Conservation (phyloP, 2,797 vertebrate genomes). For the Gambusia yucatana region DNA sequence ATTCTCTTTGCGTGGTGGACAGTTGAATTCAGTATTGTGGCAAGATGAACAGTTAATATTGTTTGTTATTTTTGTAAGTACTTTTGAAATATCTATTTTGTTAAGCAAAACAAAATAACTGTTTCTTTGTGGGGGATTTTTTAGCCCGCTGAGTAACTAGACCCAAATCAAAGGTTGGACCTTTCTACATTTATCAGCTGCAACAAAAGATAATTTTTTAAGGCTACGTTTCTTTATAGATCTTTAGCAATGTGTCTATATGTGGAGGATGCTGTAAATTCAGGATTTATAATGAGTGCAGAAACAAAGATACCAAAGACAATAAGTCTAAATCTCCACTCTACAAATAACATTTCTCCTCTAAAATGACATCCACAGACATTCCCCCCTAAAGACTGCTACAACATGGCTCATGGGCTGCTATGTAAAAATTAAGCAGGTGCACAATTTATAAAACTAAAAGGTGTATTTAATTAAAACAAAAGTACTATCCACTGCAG, state of each 20-base stretch:
- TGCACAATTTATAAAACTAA: neutral
- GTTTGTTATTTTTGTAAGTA: neutral
- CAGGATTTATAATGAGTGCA: constrained; percentile 21
- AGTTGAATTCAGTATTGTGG: neutral
- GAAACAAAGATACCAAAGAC: constrained; percentile 13
- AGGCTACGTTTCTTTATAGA: neutral
- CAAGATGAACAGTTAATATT: neutral
- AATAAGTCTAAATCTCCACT: constrained; percentile 27
- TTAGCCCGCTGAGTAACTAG: neutral
- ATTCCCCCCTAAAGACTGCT: constrained; percentile 35
- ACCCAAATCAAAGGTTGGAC: neutral
- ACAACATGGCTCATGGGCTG: constrained; percentile 13
- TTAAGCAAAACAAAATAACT: neutral
- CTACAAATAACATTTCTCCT: constrained; percentile 53
- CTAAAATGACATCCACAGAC: constrained; percentile 40
- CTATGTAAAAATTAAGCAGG: neutral
- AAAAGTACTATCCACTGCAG: neutral
- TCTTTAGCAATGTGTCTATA: neutral
- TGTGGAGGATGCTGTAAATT: neutral
- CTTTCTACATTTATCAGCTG: neutral
- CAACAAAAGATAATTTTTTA: neutral
- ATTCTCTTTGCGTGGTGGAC: neutral
- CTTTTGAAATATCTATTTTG: neutral
- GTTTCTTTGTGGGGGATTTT: neutral
- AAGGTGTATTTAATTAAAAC: neutral